Evolutionary conservation across 1,140 invertebrate genomes (phyloP).

Genomic region (Lepidurus packardi): DNA sequence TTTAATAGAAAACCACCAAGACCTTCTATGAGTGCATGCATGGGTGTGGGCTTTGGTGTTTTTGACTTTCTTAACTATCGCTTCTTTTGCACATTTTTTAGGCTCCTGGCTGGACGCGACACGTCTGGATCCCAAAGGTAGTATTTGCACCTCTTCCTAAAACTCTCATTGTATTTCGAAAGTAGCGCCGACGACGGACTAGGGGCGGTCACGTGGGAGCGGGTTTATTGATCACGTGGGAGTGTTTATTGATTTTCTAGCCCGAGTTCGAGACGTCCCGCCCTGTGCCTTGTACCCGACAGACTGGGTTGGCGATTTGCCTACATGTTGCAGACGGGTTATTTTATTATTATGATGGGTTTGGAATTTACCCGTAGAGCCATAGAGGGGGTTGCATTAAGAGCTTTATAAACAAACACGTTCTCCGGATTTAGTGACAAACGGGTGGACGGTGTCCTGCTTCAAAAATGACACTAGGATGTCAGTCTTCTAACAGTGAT

Average conservation of each 20-base stretch:
- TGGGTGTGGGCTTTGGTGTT: neutral
- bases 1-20: too few relatives aligned
- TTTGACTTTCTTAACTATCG: neutral
- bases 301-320: too few relatives aligned
- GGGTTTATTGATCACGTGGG: neutral
- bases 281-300: neutral
- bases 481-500: too few relatives aligned
- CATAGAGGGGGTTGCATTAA: too few relatives aligned
- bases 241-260: neutral
- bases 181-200: neutral
- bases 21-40: neutral
- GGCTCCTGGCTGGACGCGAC: neutral
- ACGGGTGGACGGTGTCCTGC: too few relatives aligned
- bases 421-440: too few relatives aligned
- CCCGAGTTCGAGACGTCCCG: neutral
- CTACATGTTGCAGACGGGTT: too few relatives aligned
- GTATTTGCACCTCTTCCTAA: constrained; percentile 4
- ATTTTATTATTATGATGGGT: too few relatives aligned
- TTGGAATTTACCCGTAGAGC: too few relatives aligned
- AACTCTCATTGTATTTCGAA: neutral
- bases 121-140: neutral
- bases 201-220: neutral
- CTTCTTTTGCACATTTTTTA: constrained; percentile 20
- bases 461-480: too few relatives aligned
- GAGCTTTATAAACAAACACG: too few relatives aligned